Conservation (phyloP, 2,113 vertebrate species). For the Lontra canadensis region DNA sequence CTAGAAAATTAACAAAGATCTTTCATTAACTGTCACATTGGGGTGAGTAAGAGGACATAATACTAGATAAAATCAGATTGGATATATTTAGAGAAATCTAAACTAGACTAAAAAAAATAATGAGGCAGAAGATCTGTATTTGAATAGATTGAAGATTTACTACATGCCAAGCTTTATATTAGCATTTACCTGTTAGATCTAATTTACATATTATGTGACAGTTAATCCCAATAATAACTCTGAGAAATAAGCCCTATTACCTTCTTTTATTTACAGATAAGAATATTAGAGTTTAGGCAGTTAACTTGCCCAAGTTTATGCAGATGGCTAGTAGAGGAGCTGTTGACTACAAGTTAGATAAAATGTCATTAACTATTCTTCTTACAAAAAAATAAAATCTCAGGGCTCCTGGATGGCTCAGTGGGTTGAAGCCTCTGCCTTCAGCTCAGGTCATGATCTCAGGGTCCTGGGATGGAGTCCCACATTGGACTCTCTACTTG, state of each 20-base stretch:
- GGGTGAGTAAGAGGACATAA: not conserved
- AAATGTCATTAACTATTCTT: not conserved
- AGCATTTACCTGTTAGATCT: not conserved
- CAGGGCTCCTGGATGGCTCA: too few relatives aligned
- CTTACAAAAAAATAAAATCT: constrained; percentile 34
- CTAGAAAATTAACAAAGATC: not conserved
- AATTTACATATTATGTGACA: not conserved
- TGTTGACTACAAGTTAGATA: not conserved
- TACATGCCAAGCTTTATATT: not conserved
- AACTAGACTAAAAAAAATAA: not conserved
- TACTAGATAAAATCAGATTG: not conserved
- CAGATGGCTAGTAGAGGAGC: not conserved
- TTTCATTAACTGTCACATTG: not conserved
- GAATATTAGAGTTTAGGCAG: not conserved
- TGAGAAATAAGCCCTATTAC: not conserved
- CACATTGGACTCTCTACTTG: too few relatives aligned
- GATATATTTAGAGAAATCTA: not conserved
- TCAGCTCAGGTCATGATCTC: too few relatives aligned
- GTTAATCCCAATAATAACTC: not conserved
- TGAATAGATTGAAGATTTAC: not conserved
- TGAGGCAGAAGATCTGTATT: not conserved
- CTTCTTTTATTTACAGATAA: not conserved
- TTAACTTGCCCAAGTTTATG: not conserved
- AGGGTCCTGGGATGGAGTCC: too few relatives aligned
- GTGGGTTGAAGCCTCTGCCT: too few relatives aligned